Base-by-base conservation (phyloP, 2,888 invertebrate species). In the Stenodema calcarata region DNA sequence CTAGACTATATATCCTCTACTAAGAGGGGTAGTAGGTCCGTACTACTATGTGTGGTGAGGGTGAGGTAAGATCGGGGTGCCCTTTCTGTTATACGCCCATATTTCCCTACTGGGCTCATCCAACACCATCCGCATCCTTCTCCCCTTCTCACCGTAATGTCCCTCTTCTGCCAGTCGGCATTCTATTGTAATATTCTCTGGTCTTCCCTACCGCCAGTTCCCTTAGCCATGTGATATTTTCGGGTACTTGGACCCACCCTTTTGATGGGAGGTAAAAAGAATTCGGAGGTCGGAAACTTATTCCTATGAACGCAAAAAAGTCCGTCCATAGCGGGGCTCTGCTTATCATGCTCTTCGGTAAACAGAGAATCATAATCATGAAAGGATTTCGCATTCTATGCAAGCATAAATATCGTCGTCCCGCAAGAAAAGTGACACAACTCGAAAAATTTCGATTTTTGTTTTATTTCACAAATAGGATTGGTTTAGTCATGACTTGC, bases 1-100 rank as follows among this genome's bases (percentile, higher is more conserved):
- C 84, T 44, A 35, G 82, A 82, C 82, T 69, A 82, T 82, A 82
- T 82, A 82, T 82, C 35, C 69, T 27, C 82, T 82, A 69, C 82
- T 82, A 82, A 54, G 82, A 69, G 54, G 78, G 62, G 78, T 42
- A 23, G 42, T 44, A 42, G 41, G 78, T 44, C 78, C 41, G 44
- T 42, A 27, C 73, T 41, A 30, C 30, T 35, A 44, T 44, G 42
- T 23, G 78, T 78, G 78, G 78, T 0, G 6, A 6, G 44, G 44
- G 44, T 76, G 35, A 42, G 28, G 70, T 73, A 41, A 73, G 78
- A 23, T 78, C 41, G 44, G 78, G 78, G 78, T 42, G 6, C 44
- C 78, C 78, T 78, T 78, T 44, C 78, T 78, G 78, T 23, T 82
- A 82, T 35, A 82, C 69, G 62, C 69, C 62, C 82, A 82, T 82